Evolutionary conservation across 2,888 invertebrate species (phyloP).

Genomic region (Isoperla grammatica): DNA sequence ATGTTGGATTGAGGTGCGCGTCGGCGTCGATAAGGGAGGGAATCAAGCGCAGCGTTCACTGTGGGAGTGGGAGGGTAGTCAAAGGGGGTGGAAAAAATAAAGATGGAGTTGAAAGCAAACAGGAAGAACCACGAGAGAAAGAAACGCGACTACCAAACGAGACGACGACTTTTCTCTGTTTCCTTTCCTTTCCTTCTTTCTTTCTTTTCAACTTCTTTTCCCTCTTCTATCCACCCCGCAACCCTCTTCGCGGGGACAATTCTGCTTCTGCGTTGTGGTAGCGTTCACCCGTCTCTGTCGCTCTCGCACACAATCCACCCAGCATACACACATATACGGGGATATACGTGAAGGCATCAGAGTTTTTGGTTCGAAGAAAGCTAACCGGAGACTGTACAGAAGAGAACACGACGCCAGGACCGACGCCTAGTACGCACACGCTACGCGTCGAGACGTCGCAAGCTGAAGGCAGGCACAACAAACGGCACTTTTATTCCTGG

Average conservation of each 20-base stretch:
- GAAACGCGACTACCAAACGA: conserved; percentile 7
- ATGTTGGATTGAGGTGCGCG: too few species aligned
- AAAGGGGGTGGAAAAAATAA: conserved; percentile 1
- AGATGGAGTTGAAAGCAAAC: conserved; percentile 6
- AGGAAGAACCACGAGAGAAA: conserved; percentile 19
- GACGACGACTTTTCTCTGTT: conserved; percentile 10
- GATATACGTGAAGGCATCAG: too few species aligned
- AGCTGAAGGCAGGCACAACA: neutral
- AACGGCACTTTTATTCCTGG: neutral
- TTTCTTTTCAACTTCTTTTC: neutral
- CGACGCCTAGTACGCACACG: conserved; percentile 23
- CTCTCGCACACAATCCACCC: too few species aligned
- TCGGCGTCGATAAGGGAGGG: too few species aligned
- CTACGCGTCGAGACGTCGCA: conserved; percentile 21
- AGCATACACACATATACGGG: too few species aligned
- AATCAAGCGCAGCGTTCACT: too few species aligned
- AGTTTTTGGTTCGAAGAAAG: too few species aligned
- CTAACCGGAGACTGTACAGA: neutral
- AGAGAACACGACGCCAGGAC: neutral
- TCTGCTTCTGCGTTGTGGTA: too few species aligned
- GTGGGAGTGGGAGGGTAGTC: conserved; percentile 3
- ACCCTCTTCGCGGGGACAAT: too few species aligned
- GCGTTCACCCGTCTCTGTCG: too few species aligned
- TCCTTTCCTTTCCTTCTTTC: conserved; percentile 14
- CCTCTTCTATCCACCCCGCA: neutral